Evolutionary conservation across 2,888 invertebrate species (phyloP).

Genomic region (Stenodera caucasica): DNA sequence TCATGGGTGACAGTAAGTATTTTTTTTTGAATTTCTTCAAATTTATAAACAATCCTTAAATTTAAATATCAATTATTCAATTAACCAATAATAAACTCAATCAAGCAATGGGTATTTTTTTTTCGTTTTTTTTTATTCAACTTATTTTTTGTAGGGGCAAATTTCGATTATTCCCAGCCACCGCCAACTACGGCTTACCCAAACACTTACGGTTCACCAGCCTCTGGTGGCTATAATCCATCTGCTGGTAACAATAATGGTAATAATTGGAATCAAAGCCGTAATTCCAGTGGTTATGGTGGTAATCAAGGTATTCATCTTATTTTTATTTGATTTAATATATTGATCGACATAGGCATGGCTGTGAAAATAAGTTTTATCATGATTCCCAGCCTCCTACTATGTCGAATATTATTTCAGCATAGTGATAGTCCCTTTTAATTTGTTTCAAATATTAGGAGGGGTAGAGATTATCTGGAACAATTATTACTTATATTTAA

Average conservation of each 20-base stretch:
- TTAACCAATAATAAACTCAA: no score
- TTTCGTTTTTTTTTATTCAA: not conserved
- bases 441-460: conserved; percentile 40
- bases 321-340: no score
- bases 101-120: no score
- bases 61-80: no score
- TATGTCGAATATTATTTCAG: conserved; percentile 49
- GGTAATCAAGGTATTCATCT: conserved; percentile 43
- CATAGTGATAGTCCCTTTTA: conserved; percentile 53
- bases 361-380: conserved; percentile 36
- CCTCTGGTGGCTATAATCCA: conserved; percentile 32
- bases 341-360: conserved; percentile 50
- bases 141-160: conserved; percentile 26
- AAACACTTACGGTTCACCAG: conserved; percentile 37
- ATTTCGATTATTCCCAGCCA: conserved; percentile 51
- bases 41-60: not conserved
- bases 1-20: conserved; percentile 28
- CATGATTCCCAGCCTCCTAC: conserved; percentile 44
- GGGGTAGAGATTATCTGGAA: conserved; percentile 51
- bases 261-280: conserved; percentile 42
- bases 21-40: conserved; percentile 6
- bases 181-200: conserved; percentile 46
- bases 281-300: conserved; percentile 38
- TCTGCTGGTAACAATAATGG: conserved; percentile 37
- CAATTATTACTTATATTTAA: conserved; percentile 30